These are phyloP conservation scores for Acanthurus lineatus DNA, from an alignment of 2,797 vertebrate species.

Conservation along the genomic window DNA sequence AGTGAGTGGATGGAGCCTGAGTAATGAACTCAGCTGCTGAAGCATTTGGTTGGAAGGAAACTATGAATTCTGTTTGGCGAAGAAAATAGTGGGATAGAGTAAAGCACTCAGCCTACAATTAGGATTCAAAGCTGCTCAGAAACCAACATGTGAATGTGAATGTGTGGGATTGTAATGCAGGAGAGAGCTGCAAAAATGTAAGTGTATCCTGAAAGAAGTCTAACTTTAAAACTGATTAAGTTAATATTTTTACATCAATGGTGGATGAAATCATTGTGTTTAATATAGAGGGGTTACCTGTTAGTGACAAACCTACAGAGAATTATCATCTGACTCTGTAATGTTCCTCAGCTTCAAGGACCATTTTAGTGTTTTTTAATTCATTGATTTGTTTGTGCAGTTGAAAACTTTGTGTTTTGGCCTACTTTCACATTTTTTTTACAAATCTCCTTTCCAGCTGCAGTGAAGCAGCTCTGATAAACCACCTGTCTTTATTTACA, in stretches of 20 bases:
- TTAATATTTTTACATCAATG: neutral
- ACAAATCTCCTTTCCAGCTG: neutral
- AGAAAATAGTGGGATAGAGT: neutral
- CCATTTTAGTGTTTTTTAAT: neutral
- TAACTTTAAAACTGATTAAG: neutral
- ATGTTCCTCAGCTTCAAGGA: neutral
- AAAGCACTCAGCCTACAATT: slow-evolving; percentile 9
- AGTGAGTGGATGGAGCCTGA: slow-evolving; percentile 17
- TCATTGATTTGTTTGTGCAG: neutral
- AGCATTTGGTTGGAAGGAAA: slow-evolving; percentile 41
- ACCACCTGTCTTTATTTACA: neutral
- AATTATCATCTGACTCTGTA: neutral
- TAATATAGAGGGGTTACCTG: neutral
- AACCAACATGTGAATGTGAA: neutral
- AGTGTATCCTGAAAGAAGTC: neutral
- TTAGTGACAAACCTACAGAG: neutral
- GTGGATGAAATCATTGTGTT: neutral
- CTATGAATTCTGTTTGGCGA: slow-evolving; percentile 18
- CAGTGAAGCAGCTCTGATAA: neutral
- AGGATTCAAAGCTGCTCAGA: slow-evolving; percentile 22
- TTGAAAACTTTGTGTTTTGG: neutral
- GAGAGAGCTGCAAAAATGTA: no score
- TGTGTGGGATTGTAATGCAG: neutral
- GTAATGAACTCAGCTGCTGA: slow-evolving; percentile 43
- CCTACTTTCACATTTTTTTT: neutral